phyloP scores from a whole-genome alignment of 2,797 vertebrate species.

The Bradypus variegatus region DNA sequence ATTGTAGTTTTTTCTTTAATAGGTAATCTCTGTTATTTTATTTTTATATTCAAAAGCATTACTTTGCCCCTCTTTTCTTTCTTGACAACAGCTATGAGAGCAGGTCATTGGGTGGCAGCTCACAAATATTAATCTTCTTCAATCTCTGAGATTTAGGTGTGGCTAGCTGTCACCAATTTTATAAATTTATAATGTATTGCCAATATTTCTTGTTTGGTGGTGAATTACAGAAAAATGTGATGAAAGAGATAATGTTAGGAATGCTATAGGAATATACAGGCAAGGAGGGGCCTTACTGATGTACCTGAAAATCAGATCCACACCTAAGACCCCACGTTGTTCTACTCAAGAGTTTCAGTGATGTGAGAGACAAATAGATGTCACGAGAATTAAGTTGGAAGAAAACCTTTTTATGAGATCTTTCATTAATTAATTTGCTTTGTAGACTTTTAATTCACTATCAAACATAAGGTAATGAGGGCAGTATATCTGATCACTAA shows the following conservation, averaged over 20 bases:
- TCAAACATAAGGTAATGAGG: neutral
- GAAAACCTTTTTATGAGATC: neutral
- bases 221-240: neutral
- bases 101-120: neutral
- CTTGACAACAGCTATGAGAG: neutral
- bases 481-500: neutral
- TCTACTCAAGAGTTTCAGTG: constrained; percentile 21
- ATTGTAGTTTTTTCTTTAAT: neutral
- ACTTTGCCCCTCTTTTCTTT: neutral
- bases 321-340: neutral
- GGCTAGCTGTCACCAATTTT: neutral
- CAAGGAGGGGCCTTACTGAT: neutral
- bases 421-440: constrained; percentile 28
- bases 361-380: neutral
- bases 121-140: neutral
- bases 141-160: neutral
- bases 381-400: constrained; percentile 10
- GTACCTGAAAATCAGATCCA: neutral
- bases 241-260: neutral
- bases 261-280: neutral
- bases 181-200: neutral
- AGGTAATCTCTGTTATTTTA: neutral
- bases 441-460: constrained; percentile 18
- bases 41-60: neutral
- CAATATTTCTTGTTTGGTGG: neutral